Conservation (phyloP, 2,113 vertebrate species). For the Taurulus bubalis region DNA sequence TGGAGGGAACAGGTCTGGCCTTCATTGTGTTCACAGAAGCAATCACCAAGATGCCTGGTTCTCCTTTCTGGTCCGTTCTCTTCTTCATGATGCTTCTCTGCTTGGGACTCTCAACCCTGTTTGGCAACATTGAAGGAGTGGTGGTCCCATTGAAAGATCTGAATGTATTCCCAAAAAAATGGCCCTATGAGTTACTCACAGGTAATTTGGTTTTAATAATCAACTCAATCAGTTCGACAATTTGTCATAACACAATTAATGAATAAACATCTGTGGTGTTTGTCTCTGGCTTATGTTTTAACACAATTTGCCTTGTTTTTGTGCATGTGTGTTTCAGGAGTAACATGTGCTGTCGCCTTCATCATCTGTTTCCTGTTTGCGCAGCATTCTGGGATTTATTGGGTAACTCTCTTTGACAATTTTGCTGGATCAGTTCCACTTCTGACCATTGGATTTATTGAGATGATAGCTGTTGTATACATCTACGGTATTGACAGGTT, state of each 20-base stretch:
- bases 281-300: too few relatives aligned
- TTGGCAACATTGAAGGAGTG: conserved; percentile 92
- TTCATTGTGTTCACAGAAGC: conserved; percentile 96
- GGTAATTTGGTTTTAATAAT: background rate
- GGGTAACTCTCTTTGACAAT: conserved; percentile 82
- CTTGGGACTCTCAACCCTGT: conserved; percentile 92
- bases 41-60: conserved; percentile 91
- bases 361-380: conserved; percentile 88
- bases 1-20: conserved; percentile 92
- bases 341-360: conserved; percentile 84
- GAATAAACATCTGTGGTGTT: too few relatives aligned
- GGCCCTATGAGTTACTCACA: conserved; percentile 89
- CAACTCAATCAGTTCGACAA: too few relatives aligned
- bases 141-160: conserved; percentile 90
- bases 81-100: conserved; percentile 95
- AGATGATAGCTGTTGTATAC: conserved; percentile 90
- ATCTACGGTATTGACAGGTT: conserved; percentile 88
- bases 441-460: conserved; percentile 90
- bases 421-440: conserved; percentile 93
- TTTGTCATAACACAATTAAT: too few relatives aligned
- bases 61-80: conserved; percentile 90
- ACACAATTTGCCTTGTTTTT: too few relatives aligned
- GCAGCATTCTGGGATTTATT: conserved; percentile 90
- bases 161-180: conserved; percentile 79
- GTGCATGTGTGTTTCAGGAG: conserved; percentile 79